Conservation (phyloP, 1,140 invertebrate species). For the Dysdera silvatica region DNA sequence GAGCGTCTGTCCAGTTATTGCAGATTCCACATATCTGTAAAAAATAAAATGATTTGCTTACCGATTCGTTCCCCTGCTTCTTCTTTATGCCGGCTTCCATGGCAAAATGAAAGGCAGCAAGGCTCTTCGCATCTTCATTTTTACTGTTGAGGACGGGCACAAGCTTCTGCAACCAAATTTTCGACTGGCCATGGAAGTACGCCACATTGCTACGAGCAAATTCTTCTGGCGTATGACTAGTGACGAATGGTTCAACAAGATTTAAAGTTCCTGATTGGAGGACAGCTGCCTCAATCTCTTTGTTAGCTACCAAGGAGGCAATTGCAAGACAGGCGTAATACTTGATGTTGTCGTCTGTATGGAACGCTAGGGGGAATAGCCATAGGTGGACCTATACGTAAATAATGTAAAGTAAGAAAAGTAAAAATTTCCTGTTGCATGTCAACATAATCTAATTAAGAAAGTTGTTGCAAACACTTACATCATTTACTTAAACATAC, state of each 20-base stretch:
- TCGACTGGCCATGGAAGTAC: constrained; percentile 90
- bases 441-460: too few relatives aligned
- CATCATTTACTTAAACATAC: too few relatives aligned
- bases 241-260: constrained; percentile 93
- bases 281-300: constrained; percentile 95
- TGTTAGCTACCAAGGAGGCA: constrained; percentile 91
- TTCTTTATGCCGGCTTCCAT: constrained; percentile 99
- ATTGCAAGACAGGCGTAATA: constrained; percentile 98
- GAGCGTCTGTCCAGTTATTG: too few relatives aligned
- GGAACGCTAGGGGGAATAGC: constrained; percentile 95
- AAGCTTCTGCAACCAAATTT: constrained; percentile 85
- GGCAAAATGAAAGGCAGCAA: constrained; percentile 98
- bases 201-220: constrained; percentile 84
- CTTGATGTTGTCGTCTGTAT: constrained; percentile 90
- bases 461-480: too few relatives aligned
- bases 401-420: too few relatives aligned
- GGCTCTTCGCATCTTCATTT: constrained; percentile 85
- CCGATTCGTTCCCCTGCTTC: constrained; percentile 83
- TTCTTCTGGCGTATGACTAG: constrained; percentile 81
- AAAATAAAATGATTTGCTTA: too few relatives aligned
- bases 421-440: too few relatives aligned
- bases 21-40: too few relatives aligned
- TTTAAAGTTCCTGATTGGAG: constrained; percentile 88
- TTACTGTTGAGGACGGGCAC: constrained; percentile 93
- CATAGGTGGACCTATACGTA: constrained; percentile 93